Base-by-base conservation (phyloP, 2,113 vertebrate species). In the Callaeas wilsoni region DNA sequence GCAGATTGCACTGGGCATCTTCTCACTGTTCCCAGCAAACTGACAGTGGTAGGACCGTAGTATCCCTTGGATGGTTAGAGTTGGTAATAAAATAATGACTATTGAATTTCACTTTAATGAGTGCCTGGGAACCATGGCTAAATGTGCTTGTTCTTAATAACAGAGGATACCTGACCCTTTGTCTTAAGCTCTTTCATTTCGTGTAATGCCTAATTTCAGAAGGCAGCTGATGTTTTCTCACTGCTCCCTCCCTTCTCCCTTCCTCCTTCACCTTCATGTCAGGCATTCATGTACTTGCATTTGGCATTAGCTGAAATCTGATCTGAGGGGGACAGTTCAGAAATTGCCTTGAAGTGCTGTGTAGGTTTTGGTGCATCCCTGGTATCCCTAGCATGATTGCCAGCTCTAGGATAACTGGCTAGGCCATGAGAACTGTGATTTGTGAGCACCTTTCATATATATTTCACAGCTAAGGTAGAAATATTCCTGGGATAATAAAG, bases 91-190 rank as follows among this genome's bases (percentile, higher is more conserved):
- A 96, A 82, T 89, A 89, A 89, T 73, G 77, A 57, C 35, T 94
- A 76, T 56, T 84, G 91, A 89, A 65, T 96, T 95, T 91, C 93
- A 73, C 53, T 89, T 76, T 87, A 87, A 84, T 71, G 41, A 76
- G 53, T 44, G 50, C 12, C 69, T 93, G 57, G 84, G 74, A 95
- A 95, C 89, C 77, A 82, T 89, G 89, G 89, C 77, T 84, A 91
- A 89, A 95, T 91, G 57, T 89, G 14, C 77, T 89, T 91, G 83
- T 52, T 90, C 79, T 68, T 93, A 94, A 75, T 84, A 92, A 56
- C 63, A 75, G 65, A 91, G 69, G 62, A 78, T 60, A 89, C 49
- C 77, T 94, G 81, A 84, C 84, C 65, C 90, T 78, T 73, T 87
- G 56, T 87, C 49, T 65, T 68, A 41, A 95, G 69, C 62, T 87